Evolutionary conservation across 2,888 invertebrate genomes (phyloP), one percentile per base, ranked within the genome.

Genomic region (Caradrina clavipalpis): DNA sequence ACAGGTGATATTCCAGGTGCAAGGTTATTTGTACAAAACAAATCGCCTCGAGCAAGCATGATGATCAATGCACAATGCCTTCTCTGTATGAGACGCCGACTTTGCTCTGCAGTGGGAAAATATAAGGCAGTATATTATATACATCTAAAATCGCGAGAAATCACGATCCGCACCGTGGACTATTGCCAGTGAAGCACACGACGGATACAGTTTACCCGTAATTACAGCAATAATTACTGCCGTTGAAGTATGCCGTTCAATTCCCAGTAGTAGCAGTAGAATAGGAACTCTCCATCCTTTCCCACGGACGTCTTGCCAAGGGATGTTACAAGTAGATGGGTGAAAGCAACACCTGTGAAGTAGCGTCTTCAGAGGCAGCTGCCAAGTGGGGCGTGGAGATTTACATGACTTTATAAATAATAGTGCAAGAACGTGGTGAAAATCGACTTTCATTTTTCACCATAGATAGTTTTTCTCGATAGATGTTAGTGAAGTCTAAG

Each of bases 201-300:
- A 69, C 77, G 81, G 77, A 77, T 69, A 59, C 77, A 56, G 17
- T 13, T 54, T 53, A 65, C 19, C 47, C 50, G 70, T 70, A 78
- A 78, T 78, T 81, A 76, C 65, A 66, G 76, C 71, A 76, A 70
- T 81, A 81, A 78, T 78, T 77, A 65, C 77, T 17, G 31, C n/a
- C 17, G 62, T 53, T 76, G 54, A 80, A 74, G 61, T 76, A 51
- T 75, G 65, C 19, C 61, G 64, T 45, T 49, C n/a, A 31, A 55
- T 77, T 76, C 62, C 49, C 19, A 81, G 71, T 56, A 67, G 6
- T 0, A 39, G 53, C 50, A 54, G 7, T 59, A 62, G 81, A 80
- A 58, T 69, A 65, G 77, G 70, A 69, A 80, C 76, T 76, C 70
- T 76, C 61, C 81, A 76, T 80, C 77, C 77, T 77, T 80, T 77